Conservation (phyloP, 2,113 vertebrate genomes). For the Charina bottae region DNA sequence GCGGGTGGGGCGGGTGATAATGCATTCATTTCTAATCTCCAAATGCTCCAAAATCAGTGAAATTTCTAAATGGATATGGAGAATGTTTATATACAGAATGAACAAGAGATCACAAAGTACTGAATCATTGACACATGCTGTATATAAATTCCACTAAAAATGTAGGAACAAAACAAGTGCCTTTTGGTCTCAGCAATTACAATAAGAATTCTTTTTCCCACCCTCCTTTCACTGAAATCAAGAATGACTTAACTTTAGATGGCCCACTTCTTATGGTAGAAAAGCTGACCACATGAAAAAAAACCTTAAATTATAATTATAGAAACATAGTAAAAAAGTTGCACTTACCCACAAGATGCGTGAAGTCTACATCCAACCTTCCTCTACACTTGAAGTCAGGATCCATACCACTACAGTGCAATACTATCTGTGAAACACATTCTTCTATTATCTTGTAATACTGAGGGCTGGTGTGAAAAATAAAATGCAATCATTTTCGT, state of each 20-base stretch:
- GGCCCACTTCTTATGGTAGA: background rate
- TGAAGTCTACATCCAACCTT: slow-evolving; percentile 90
- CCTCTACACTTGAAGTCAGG: slow-evolving; percentile 93
- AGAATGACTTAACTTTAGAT: background rate
- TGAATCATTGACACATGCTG: background rate
- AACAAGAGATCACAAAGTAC: background rate
- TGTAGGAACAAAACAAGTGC: background rate
- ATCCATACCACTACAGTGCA: slow-evolving; percentile 92
- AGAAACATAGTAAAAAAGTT: background rate
- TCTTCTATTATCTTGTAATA: slow-evolving; percentile 99
- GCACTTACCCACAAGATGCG: slow-evolving; percentile 87
- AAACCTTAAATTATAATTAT: background rate
- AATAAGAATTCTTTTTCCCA: background rate
- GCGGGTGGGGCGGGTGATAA: too few relatives aligned
- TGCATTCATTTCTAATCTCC: background rate
- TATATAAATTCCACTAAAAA: background rate
- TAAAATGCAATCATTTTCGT: background rate
- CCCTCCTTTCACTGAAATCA: background rate
- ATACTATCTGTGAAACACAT: slow-evolving; percentile 90
- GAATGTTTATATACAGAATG: background rate
- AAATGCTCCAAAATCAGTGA: background rate
- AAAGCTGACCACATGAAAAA: background rate
- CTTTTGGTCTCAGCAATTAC: background rate
- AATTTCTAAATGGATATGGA: background rate
- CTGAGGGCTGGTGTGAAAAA: slow-evolving; percentile 81